Percentiles rank a stretch among this genome's conserved stretches.
phyloP scores from a whole-genome alignment of 1,140 invertebrate genomes.

The Danaus plexippus region DNA sequence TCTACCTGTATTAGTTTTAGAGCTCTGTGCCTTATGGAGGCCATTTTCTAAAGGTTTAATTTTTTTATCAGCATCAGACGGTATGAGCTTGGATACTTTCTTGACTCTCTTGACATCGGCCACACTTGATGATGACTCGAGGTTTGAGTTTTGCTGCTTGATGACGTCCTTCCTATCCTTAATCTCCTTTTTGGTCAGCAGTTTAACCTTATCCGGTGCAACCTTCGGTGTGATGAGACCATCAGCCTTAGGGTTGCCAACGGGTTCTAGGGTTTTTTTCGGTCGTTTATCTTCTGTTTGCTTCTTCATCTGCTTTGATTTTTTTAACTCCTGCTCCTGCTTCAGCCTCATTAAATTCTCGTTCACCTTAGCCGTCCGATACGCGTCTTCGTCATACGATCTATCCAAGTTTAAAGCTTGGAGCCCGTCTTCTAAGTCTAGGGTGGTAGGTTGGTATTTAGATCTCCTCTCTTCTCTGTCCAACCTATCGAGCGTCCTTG shows the following conservation, averaged over 20 bases:
- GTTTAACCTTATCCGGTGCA: conserved; percentile 58
- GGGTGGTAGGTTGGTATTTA: conserved; percentile 64
- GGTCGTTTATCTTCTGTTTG: conserved; percentile 42
- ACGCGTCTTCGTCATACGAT: conserved; percentile 58
- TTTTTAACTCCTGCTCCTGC: conserved; percentile 58
- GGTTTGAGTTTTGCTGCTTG: conserved; percentile 54
- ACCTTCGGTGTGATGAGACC: conserved; percentile 49
- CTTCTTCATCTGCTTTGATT: conserved; percentile 46
- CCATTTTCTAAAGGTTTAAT: conserved; percentile 51
- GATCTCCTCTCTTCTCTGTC: conserved; percentile 50
- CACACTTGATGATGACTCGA: conserved; percentile 34
- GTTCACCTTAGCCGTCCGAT: conserved; percentile 71
- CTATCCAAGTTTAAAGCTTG: conserved; percentile 64
- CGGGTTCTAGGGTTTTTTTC: conserved; percentile 39
- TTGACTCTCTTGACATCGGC: conserved; percentile 51
- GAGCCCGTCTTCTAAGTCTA: conserved; percentile 70
- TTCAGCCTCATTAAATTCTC: conserved; percentile 70
- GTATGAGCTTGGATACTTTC: conserved; percentile 41
- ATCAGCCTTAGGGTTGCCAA: conserved; percentile 54
- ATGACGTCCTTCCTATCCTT: conserved; percentile 66
- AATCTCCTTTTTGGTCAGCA: conserved; percentile 64
- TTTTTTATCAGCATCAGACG: conserved; percentile 47
- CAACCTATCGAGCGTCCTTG: conserved; percentile 57
- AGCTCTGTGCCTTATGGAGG: conserved; percentile 36
- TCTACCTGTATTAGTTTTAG: conserved; percentile 30